Conservation (phyloP, 2,888 invertebrate genomes). For the Eurois occulta region DNA sequence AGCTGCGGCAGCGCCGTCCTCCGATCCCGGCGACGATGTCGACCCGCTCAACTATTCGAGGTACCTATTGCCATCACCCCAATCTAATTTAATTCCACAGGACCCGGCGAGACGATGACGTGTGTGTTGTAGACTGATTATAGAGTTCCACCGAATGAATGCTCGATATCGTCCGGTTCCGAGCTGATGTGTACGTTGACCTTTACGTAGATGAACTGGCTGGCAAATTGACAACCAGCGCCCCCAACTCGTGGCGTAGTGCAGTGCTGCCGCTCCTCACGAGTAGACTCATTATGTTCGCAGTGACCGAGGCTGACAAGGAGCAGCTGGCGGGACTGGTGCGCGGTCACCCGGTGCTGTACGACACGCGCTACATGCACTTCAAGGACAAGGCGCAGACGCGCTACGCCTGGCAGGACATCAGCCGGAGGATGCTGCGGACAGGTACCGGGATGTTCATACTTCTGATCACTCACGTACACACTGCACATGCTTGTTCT, state of each 20-base stretch:
- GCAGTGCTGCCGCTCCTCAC: not conserved
- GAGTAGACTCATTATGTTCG: not conserved
- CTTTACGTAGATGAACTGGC: not conserved
- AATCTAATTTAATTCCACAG: not conserved
- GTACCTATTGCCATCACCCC: not conserved
- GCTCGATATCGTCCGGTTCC: not conserved
- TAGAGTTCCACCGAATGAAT: not conserved
- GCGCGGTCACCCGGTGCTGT: constrained; percentile 33
- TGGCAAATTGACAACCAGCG: not conserved
- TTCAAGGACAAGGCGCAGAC: constrained; percentile 8
- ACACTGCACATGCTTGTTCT: no score
- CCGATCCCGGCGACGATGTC: constrained; percentile 3
- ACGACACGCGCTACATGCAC: constrained; percentile 8
- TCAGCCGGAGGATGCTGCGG: constrained; percentile 19
- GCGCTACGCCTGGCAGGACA: constrained; percentile 11
- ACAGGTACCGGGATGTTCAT: constrained; percentile 15
- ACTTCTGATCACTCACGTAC: not conserved
- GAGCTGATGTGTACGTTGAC: not conserved
- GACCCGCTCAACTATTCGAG: constrained; percentile 19
- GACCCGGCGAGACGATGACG: not conserved
- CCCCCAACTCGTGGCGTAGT: no score
- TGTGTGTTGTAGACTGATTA: not conserved
- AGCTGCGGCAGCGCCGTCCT: not conserved
- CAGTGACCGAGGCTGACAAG: not conserved
- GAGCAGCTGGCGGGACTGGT: constrained; percentile 18